Percentiles rank a stretch among this genome's conserved stretches.
Conservation (phyloP, 2,888 invertebrate species). For the Laothoe populi region DNA sequence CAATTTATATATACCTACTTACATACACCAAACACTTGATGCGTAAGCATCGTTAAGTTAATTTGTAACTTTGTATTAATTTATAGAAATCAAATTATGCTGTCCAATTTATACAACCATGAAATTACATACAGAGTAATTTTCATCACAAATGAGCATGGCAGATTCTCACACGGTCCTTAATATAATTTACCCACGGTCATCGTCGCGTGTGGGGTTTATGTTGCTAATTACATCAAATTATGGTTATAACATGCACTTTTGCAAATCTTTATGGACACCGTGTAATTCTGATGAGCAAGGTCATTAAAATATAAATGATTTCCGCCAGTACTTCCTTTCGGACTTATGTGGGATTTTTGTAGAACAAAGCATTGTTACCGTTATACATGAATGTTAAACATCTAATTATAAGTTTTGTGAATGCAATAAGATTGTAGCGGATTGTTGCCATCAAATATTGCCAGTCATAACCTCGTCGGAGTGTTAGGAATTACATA, state of each 20-base stretch:
- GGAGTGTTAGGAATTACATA: too few relatives aligned
- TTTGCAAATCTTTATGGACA: conserved; percentile 59
- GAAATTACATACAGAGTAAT: conserved; percentile 5
- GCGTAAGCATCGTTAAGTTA: background rate
- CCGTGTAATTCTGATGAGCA: conserved; percentile 57
- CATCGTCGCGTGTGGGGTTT: conserved; percentile 58
- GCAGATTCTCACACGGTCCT: conserved; percentile 44
- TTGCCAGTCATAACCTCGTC: too few relatives aligned
- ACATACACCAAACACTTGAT: background rate
- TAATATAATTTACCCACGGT: conserved; percentile 39
- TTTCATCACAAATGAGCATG: conserved; percentile 38
- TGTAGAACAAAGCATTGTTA: conserved; percentile 7
- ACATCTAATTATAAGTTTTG: conserved; percentile 15
- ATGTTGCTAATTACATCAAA: conserved; percentile 63
- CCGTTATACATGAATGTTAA: background rate
- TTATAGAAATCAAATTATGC: background rate
- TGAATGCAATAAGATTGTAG: background rate
- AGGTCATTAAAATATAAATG: conserved; percentile 45
- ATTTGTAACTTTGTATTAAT: background rate
- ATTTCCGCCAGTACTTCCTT: conserved; percentile 36
- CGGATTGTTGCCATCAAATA: too few relatives aligned
- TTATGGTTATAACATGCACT: conserved; percentile 65
- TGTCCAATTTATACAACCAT: background rate
- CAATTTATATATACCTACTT: too few relatives aligned
- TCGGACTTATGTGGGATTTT: background rate